Percentiles rank a stretch among this genome's conserved stretches.
Evolutionary conservation across 2,888 invertebrate species (phyloP).

Genomic region (Ectemnius continuus): DNA sequence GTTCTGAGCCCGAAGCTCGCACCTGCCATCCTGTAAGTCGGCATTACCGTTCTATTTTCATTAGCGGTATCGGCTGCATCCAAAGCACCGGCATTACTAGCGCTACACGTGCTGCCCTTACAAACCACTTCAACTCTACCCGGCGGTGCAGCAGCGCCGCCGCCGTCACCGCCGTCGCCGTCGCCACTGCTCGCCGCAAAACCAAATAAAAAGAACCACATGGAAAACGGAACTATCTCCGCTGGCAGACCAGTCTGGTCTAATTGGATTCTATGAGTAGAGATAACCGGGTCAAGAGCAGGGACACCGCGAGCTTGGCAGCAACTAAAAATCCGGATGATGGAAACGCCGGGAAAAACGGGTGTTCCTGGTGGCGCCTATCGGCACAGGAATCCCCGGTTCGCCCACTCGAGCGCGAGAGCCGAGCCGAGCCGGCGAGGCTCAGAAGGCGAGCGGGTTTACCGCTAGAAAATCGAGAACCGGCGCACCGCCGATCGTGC

Average conservation of each 20-base stretch:
- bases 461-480: slow-evolving; percentile 40
- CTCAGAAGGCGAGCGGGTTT: slow-evolving; percentile 54
- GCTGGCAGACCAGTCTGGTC: too few species aligned
- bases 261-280: too few species aligned
- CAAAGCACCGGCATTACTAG: too few species aligned
- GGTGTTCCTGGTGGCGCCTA: slow-evolving; percentile 39
- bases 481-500: slow-evolving; percentile 41
- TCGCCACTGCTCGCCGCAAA: too few species aligned
- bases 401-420: slow-evolving; percentile 30
- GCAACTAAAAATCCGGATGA: slow-evolving; percentile 14
- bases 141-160: too few species aligned
- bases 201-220: too few species aligned
- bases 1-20: neutral
- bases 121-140: too few species aligned
- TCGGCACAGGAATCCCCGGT: slow-evolving; percentile 34
- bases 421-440: slow-evolving; percentile 23
- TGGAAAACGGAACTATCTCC: too few species aligned
- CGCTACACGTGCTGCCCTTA: too few species aligned
- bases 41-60: neutral
- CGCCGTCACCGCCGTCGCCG: too few species aligned
- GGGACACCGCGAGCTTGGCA: slow-evolving; percentile 8
- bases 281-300: too few species aligned
- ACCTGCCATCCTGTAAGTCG: slow-evolving; percentile 6
- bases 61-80: too few species aligned
- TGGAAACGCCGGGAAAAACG: slow-evolving; percentile 15